Evolutionary conservation across 2,797 vertebrate species (phyloP).

Genomic region (Triplophysa yarkandensis): DNA sequence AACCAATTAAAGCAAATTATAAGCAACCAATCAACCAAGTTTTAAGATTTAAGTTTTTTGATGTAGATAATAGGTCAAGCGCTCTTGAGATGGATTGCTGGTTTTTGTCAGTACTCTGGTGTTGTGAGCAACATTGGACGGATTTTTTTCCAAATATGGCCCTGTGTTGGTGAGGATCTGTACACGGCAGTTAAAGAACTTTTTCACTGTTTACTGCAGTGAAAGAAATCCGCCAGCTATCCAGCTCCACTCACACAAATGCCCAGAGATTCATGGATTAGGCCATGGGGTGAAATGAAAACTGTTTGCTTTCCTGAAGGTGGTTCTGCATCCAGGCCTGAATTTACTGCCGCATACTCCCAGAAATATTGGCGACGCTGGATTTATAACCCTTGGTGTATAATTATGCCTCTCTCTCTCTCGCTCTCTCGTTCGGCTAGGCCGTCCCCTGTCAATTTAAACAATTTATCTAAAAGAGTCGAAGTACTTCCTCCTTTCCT

Average conservation of each 20-base stretch:
- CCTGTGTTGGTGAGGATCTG: background rate
- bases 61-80: too few relatives aligned
- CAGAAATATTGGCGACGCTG: slow-evolving; percentile 58
- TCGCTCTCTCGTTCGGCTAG: slow-evolving; percentile 36
- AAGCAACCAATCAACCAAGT: too few relatives aligned
- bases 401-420: slow-evolving; percentile 66
- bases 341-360: slow-evolving; percentile 66
- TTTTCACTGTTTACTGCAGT: background rate
- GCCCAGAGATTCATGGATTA: slow-evolving; percentile 56
- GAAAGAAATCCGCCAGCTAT: background rate
- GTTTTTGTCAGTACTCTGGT: too few relatives aligned
- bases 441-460: slow-evolving; percentile 64
- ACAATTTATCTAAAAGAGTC: slow-evolving; percentile 77
- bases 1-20: too few relatives aligned
- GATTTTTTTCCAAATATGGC: background rate
- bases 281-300: slow-evolving; percentile 54
- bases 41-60: too few relatives aligned
- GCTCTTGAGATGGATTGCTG: too few relatives aligned
- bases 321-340: slow-evolving; percentile 49
- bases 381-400: slow-evolving; percentile 71
- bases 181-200: too few relatives aligned
- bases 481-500: slow-evolving; percentile 73
- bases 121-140: background rate
- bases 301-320: slow-evolving; percentile 59
- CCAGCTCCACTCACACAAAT: slow-evolving; percentile 6